phyloP scores from a whole-genome alignment of 2,113 vertebrate genomes.

The Upupa epops region DNA sequence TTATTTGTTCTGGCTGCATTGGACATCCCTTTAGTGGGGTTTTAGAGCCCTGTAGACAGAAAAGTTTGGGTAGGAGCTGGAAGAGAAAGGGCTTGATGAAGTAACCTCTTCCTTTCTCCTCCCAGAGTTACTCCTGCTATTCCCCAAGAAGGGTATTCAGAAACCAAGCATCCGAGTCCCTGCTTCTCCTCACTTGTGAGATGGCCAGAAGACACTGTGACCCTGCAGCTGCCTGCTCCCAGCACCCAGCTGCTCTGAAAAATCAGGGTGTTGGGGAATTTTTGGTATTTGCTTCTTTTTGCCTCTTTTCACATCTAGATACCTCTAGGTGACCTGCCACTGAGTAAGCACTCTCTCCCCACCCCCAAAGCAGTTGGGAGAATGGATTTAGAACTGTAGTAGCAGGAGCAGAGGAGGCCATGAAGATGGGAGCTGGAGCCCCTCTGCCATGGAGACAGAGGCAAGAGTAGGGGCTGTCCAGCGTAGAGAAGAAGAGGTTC shows the following conservation, averaged over 20 bases:
- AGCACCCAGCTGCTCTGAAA: background rate
- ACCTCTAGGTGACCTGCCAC: background rate
- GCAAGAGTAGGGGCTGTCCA: too few species aligned
- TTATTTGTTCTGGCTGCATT: conserved; percentile 55
- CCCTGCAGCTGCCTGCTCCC: background rate
- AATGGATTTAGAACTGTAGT: background rate
- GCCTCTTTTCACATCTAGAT: background rate
- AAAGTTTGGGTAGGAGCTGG: conserved; percentile 40
- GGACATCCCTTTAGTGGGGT: conserved; percentile 60
- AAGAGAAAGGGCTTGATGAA: conserved; percentile 44
- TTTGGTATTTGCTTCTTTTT: background rate
- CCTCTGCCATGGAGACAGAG: too few species aligned
- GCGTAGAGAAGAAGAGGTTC: too few species aligned
- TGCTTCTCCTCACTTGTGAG: background rate
- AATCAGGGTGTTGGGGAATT: background rate
- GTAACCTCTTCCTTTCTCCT: conserved; percentile 7
- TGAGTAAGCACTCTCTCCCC: background rate
- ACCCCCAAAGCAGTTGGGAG: background rate
- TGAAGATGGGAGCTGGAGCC: too few species aligned
- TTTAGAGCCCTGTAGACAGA: conserved; percentile 35
- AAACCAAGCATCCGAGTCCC: background rate
- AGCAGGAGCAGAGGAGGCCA: too few species aligned
- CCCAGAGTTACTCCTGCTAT: background rate
- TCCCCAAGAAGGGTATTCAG: background rate
- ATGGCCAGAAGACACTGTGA: fast-evolving